A percentile compares a stretch with the other conserved stretches of the same genome.
phyloP scores from a whole-genome alignment of 2,888 invertebrate species.

The Opisthograptis luteolata region DNA sequence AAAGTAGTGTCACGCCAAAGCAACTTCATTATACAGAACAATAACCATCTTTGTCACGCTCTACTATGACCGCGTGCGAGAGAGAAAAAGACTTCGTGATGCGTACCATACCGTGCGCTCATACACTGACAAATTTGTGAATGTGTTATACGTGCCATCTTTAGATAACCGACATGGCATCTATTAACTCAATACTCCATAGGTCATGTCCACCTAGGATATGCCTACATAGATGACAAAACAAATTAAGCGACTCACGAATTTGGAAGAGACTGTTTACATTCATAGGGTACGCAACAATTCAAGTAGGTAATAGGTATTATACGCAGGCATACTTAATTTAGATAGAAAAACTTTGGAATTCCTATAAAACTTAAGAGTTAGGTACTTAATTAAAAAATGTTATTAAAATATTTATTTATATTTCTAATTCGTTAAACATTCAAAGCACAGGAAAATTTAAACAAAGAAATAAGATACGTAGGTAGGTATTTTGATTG shows the following conservation, averaged over 20 bases:
- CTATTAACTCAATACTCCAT: too few relatives aligned
- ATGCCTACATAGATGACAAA: too few relatives aligned
- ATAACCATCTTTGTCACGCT: too few relatives aligned
- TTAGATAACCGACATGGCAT: too few relatives aligned
- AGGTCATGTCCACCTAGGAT: too few relatives aligned
- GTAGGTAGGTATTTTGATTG: neutral
- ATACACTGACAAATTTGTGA: too few relatives aligned
- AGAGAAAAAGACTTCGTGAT: too few relatives aligned
- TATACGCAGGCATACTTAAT: conserved; percentile 30
- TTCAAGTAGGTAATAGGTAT: conserved; percentile 23
- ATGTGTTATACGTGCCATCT: too few relatives aligned
- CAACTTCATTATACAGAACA: neutral
- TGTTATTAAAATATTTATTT: conserved; percentile 8
- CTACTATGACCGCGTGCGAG: too few relatives aligned
- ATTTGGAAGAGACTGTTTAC: conserved; percentile 1
- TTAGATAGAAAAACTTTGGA: conserved; percentile 10
- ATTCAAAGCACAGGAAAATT: neutral
- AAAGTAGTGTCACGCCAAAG: too few relatives aligned
- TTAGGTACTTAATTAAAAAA: conserved; percentile 1
- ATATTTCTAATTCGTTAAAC: neutral
- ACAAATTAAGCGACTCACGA: conserved; percentile 13
- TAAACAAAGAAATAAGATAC: conserved; percentile 1
- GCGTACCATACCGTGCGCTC: too few relatives aligned
- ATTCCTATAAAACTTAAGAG: neutral
- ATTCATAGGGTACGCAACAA: conserved; percentile 7